These are phyloP conservation scores for Eubasilissa regina DNA, from an alignment of 1,140 invertebrate species.

Conservation along the genomic window DNA sequence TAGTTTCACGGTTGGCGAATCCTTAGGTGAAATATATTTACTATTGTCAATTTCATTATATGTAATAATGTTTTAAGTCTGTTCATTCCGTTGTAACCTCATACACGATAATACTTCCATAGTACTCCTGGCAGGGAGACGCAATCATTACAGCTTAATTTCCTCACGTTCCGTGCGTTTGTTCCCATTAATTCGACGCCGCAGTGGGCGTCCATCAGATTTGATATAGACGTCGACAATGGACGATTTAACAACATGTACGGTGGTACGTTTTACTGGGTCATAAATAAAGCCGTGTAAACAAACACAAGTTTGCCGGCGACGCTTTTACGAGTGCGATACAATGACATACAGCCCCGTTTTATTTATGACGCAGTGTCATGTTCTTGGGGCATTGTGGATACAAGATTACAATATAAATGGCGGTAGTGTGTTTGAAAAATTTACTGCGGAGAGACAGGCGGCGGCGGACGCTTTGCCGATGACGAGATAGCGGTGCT, in stretches of 20 bases:
- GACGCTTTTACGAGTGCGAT: constrained; percentile 20
- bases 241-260: not conserved
- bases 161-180: not conserved
- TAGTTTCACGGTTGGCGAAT: too few relatives aligned
- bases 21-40: too few relatives aligned
- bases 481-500: not conserved
- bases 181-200: not conserved
- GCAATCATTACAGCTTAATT: constrained; percentile 5
- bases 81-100: too few relatives aligned
- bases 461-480: not conserved
- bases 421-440: constrained; percentile 10
- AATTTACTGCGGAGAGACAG: constrained; percentile 2
- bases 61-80: too few relatives aligned
- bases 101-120: too few relatives aligned
- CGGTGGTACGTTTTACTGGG: not conserved
- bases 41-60: too few relatives aligned
- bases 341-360: constrained; percentile 5
- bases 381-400: not conserved
- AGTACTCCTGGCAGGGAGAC: not conserved
- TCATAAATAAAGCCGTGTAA: constrained; percentile 19
- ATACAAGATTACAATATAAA: constrained; percentile 34
- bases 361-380: constrained; percentile 30
- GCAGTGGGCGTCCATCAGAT: not conserved
- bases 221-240: constrained; percentile 31
- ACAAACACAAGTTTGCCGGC: constrained; percentile 18